A percentile compares a stretch with the other conserved stretches of the same genome.
These are phyloP conservation scores for Odontocolon sp. DNA, from an alignment of 2,888 invertebrate species.

Conservation along the genomic window DNA sequence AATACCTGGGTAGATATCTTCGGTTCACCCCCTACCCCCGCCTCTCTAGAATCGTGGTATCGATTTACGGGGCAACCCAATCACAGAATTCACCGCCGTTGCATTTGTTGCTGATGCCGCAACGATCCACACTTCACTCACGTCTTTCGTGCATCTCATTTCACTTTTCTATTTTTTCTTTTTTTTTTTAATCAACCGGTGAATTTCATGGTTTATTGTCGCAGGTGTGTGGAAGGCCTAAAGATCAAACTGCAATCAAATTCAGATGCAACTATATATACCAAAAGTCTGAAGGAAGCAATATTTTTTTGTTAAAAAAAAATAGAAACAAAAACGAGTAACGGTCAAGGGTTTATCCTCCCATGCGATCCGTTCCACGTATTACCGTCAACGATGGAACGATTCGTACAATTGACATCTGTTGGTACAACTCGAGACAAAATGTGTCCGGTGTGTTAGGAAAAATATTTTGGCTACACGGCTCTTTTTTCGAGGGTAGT, in stretches of 20 bases:
- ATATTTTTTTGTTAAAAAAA: too few species aligned
- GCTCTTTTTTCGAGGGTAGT: conserved; percentile 18
- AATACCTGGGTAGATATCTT: conserved; percentile 28
- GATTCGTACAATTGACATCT: background rate
- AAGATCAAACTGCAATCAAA: too few species aligned
- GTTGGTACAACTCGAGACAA: conserved; percentile 22
- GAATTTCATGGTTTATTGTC: conserved; percentile 1
- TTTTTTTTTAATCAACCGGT: background rate
- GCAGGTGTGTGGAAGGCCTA: background rate
- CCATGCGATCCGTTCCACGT: too few species aligned
- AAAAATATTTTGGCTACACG: conserved; percentile 25
- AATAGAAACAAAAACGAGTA: too few species aligned
- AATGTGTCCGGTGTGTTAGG: background rate
- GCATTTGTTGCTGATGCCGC: conserved; percentile 8
- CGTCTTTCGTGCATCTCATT: conserved; percentile 19
- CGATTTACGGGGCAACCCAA: conserved; percentile 55
- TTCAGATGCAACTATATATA: too few species aligned
- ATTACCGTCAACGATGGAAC: background rate
- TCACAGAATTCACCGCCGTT: conserved; percentile 27
- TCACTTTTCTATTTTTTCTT: background rate
- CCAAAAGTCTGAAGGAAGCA: too few species aligned
- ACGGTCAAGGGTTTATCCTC: too few species aligned
- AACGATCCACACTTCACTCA: background rate
- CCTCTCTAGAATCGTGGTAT: conserved; percentile 44
- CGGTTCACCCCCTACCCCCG: conserved; percentile 20